These are phyloP conservation scores for Caenorhabditis zanzibari DNA, from an alignment of 2,888 invertebrate species.

Conservation along the genomic window DNA sequence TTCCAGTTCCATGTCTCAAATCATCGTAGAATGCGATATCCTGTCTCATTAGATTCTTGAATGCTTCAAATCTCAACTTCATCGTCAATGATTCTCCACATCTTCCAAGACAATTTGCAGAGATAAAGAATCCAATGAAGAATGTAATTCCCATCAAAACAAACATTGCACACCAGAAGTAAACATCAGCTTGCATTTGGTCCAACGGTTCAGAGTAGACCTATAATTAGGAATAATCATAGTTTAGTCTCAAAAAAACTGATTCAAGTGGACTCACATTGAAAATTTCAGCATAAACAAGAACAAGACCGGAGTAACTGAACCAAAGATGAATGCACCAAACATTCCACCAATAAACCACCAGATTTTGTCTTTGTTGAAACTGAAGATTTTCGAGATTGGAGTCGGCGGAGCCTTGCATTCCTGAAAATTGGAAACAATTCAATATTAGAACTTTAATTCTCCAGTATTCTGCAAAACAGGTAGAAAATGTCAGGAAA, in stretches of 20 bases:
- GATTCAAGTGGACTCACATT: conserved; percentile 70
- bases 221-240: conserved; percentile 78
- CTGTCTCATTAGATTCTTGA: conserved; percentile 84
- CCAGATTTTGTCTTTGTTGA: conserved; percentile 79
- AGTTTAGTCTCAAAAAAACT: conserved; percentile 56
- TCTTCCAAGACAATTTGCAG: conserved; percentile 83
- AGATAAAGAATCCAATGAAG: conserved; percentile 84
- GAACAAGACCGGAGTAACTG: conserved; percentile 85
- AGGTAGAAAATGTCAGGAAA: conserved; percentile 26
- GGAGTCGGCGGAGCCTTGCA: conserved; percentile 75
- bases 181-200: conserved; percentile 84
- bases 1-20: conserved; percentile 84
- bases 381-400: conserved; percentile 79
- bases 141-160: conserved; percentile 84
- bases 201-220: conserved; percentile 85
- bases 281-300: conserved; percentile 85
- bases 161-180: conserved; percentile 86
- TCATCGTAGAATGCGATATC: conserved; percentile 85
- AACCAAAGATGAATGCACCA: conserved; percentile 84
- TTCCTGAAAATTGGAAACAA: conserved; percentile 65
- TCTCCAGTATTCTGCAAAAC: not conserved
- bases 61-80: conserved; percentile 84
- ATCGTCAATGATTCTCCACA: conserved; percentile 83
- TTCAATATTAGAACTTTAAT: not conserved
- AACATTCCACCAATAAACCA: conserved; percentile 78